These are phyloP conservation scores for Boleophthalmus pectinirostris DNA, from an alignment of 2,113 vertebrate genomes.

Conservation along the genomic window DNA sequence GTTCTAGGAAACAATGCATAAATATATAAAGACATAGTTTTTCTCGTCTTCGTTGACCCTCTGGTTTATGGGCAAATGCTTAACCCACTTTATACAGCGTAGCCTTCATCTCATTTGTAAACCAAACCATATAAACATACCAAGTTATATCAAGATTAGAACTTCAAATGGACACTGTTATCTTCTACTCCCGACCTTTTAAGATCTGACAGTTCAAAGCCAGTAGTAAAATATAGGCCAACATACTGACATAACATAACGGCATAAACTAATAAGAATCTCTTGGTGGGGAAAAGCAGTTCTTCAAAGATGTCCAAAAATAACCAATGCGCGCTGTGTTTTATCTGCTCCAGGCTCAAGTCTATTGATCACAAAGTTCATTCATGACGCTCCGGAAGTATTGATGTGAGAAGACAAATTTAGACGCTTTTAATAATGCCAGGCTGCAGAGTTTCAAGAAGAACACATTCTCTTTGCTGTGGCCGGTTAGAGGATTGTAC, in stretches of 20 bases:
- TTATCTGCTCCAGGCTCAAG: conserved; percentile 3
- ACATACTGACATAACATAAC: not conserved
- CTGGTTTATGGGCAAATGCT: too few species aligned
- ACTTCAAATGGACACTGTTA: not conserved
- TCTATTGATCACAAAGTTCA: conserved; percentile 8
- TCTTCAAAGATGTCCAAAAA: conserved; percentile 13
- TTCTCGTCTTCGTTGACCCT: too few species aligned
- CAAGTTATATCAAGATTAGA: not conserved
- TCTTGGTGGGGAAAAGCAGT: conserved; percentile 4
- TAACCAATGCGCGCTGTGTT: not conserved
- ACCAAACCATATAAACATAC: not conserved
- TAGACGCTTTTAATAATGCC: not conserved
- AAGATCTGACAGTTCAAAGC: not conserved
- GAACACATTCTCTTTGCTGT: not conserved
- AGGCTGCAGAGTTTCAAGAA: not conserved
- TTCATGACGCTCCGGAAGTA: not conserved
- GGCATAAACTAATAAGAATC: not conserved
- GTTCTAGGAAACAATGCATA: too few species aligned
- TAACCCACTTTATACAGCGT: not conserved
- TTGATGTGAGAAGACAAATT: not conserved
- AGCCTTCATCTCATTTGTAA: not conserved
- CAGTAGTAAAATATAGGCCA: not conserved
- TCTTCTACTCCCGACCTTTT: not conserved
- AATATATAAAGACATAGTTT: too few species aligned
- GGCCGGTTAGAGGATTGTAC: not conserved